Percentiles rank a stretch among this genome's conserved stretches.
Conservation (phyloP, 2,888 invertebrate species). For the Xylota segnis region DNA sequence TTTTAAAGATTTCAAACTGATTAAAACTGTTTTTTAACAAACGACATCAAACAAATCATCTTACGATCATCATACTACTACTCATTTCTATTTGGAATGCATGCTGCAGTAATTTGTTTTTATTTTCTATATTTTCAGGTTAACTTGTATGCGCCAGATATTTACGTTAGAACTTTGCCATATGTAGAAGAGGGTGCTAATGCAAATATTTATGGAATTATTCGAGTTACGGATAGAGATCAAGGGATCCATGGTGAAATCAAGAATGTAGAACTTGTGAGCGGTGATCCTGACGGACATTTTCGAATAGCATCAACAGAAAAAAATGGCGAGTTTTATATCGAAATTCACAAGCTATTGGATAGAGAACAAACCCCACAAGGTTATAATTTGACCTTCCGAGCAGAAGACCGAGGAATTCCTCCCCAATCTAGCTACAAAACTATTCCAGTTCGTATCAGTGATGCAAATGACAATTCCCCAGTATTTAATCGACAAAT, state of each 20-base stretch:
- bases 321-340: constrained; percentile 90
- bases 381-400: constrained; percentile 94
- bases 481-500: constrained; percentile 94
- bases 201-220: constrained; percentile 94
- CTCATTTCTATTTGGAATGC: too few relatives aligned
- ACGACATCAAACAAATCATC: too few relatives aligned
- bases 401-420: constrained; percentile 93
- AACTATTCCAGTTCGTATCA: constrained; percentile 91
- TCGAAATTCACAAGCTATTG: constrained; percentile 91
- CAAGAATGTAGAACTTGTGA: constrained; percentile 92
- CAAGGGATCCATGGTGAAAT: constrained; percentile 94
- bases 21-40: too few relatives aligned
- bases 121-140: constrained; percentile 85
- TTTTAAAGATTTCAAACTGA: too few relatives aligned
- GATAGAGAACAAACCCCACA: constrained; percentile 92
- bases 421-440: constrained; percentile 92
- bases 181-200: constrained; percentile 92
- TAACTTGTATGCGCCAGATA: constrained; percentile 94
- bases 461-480: constrained; percentile 93
- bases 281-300: constrained; percentile 95
- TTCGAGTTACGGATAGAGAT: constrained; percentile 93
- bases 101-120: too few relatives aligned
- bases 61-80: too few relatives aligned
- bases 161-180: constrained; percentile 91
- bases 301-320: constrained; percentile 90